Evolutionary conservation across 2,113 vertebrate genomes (phyloP).

Genomic region (Pyrgilauda ruficollis): DNA sequence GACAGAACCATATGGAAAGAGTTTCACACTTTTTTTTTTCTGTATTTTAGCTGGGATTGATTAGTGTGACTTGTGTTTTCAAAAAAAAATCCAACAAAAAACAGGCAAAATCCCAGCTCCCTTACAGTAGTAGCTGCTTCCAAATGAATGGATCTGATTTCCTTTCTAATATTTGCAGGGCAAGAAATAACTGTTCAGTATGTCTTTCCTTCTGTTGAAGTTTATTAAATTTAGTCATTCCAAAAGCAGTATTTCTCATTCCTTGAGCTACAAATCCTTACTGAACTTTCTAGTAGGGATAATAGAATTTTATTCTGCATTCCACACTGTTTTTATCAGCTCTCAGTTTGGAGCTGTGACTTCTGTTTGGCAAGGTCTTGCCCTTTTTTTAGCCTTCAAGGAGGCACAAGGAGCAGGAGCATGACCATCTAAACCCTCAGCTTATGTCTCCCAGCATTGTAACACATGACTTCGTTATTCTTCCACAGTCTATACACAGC

Average conservation of each 20-base stretch:
- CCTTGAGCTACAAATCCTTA: neutral
- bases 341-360: neutral
- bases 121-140: slow-evolving; percentile 22
- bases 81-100: neutral
- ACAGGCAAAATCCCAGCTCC: neutral
- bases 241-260: neutral
- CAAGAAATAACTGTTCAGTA: neutral
- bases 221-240: slow-evolving; percentile 15
- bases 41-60: slow-evolving; percentile 2
- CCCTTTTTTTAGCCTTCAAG: neutral
- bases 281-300: neutral
- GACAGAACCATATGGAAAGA: slow-evolving; percentile 23
- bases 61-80: neutral
- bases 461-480: neutral
- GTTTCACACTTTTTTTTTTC: neutral
- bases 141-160: slow-evolving; percentile 40
- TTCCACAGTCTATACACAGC: neutral
- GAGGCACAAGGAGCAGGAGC: neutral
- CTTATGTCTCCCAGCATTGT: neutral
- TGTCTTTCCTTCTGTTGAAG: neutral
- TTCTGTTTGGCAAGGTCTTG: neutral
- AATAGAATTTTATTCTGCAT: neutral
- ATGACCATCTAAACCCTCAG: neutral
- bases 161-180: slow-evolving; percentile 5
- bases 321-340: neutral